phyloP scores from a whole-genome alignment of 2,113 vertebrate genomes.

The Pontoporia blainvillei region DNA sequence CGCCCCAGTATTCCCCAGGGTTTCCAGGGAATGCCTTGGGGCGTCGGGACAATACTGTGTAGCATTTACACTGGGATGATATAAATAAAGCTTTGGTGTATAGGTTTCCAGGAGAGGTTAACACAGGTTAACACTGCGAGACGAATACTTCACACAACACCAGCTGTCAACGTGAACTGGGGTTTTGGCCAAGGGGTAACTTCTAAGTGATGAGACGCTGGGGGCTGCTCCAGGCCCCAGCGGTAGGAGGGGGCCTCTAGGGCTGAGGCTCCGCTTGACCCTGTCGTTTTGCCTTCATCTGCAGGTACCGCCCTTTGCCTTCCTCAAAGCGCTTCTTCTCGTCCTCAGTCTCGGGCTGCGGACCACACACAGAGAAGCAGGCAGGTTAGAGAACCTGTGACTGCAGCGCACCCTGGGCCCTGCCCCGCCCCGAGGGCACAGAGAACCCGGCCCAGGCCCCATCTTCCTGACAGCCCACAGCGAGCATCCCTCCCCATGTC shows the following conservation, averaged over 20 bases:
- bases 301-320: conserved; percentile 91
- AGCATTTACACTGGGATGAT: background rate
- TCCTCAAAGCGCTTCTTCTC: conserved; percentile 94
- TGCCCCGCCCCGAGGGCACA: background rate
- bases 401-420: rapidly evolving
- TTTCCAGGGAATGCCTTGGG: background rate
- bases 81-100: conserved; percentile 76
- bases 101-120: conserved; percentile 41
- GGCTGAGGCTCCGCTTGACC: conserved; percentile 74
- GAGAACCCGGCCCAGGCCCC: background rate
- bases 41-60: background rate
- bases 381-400: background rate
- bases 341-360: conserved; percentile 89
- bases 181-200: conserved; percentile 26
- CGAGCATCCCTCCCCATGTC: background rate
- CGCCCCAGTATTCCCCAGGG: background rate
- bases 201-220: background rate
- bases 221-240: background rate
- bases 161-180: conserved; percentile 39
- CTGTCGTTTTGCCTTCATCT: conserved; percentile 92
- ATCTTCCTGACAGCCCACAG: background rate
- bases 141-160: conserved; percentile 63
- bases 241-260: conserved; percentile 50
- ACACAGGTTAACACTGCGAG: conserved; percentile 59
- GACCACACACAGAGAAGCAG: background rate